These are phyloP conservation scores for Dysidea cf. avara DNA, from an alignment of 37 sponge, comb jelly and placozoan species.

Conservation along the genomic window DNA sequence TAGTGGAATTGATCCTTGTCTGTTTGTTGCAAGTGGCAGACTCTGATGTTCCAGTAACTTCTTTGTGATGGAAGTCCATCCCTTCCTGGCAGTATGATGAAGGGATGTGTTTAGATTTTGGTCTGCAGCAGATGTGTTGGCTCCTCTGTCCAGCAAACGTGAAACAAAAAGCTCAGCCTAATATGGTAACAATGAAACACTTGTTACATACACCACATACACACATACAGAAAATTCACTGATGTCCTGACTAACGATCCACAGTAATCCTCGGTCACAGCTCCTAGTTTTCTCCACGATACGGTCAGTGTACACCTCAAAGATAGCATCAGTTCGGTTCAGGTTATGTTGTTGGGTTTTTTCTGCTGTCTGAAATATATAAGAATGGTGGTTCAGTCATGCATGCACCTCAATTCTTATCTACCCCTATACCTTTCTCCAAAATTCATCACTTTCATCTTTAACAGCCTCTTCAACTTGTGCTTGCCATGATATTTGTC, in stretches of 20 bases:
- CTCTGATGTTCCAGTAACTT: conserved; percentile 35
- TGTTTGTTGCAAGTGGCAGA: conserved; percentile 18
- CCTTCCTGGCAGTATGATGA: conserved; percentile 33
- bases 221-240: conserved; percentile 20
- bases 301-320: conserved; percentile 53
- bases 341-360: conserved; percentile 30
- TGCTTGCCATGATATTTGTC: conserved; percentile 6
- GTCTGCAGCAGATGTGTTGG: conserved; percentile 5
- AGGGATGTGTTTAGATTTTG: conserved; percentile 39
- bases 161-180: conserved; percentile 24
- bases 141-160: conserved; percentile 31
- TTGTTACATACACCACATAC: too few relatives aligned
- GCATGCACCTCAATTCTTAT: neutral
- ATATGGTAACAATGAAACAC: too few relatives aligned
- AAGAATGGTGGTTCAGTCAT: too few relatives aligned
- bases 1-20: conserved; percentile 25
- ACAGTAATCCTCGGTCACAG: conserved; percentile 13
- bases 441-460: conserved; percentile 25
- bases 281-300: conserved; percentile 9
- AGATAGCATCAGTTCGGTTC: conserved; percentile 40
- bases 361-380: conserved; percentile 16
- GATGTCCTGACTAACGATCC: conserved; percentile 31
- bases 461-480: conserved; percentile 17
- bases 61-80: conserved; percentile 16
- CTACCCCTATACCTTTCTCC: conserved; percentile 1